Base-by-base conservation (phyloP, 2,797 vertebrate species). In the Dryobates pubescens region DNA sequence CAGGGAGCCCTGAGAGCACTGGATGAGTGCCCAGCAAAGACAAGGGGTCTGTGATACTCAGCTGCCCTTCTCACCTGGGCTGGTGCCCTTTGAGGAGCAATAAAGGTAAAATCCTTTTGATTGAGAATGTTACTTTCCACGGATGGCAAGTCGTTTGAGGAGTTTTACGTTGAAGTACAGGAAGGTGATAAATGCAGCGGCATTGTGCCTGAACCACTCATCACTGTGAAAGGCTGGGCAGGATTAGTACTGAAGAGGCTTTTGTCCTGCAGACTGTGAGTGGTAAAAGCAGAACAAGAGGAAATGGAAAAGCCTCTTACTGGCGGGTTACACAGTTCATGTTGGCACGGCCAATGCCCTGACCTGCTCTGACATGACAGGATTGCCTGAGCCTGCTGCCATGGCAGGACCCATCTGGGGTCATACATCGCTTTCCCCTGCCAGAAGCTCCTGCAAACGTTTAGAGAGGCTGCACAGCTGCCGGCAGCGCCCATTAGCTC, bases 271-370 rank as follows among this genome's bases (percentile, higher is more conserved):
- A 91, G 87, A 54, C 27, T 32, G 16, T 13, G 86, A 69, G 29
- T 54, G 63, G 79, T 14, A 75, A 89, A 82, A 83, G 16, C 79
- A 75, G 72, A 77, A 69, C 8, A 15, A 59, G 15, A 70, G 80
- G 56, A 94, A 81, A 51, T 6, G 67, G 88, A 63, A 93, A 90
- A 95, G 63, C 91, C 82, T 93, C 79, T 92, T 87, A 85, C 45
- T 1, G 4, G 17, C 77, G 71, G 74, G 62, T 84, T 13, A 20
- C 65, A 22, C 18, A 26, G 65, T 3, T 85, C 53, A 49, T 59
- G 65, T 65, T 17, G 72, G 61, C 43, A 15, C 1, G 12, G 73
- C 10, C 71, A 14, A 58, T 24, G 62, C 71, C 70, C 75, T 84
- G 69, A 41, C 49, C 75, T 67, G 54, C 71, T 45, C 70, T 47